Evolutionary conservation across 2,797 vertebrate genomes (phyloP), one percentile per base, ranked within the genome.

Genomic region (Eidolon dupreanum): DNA sequence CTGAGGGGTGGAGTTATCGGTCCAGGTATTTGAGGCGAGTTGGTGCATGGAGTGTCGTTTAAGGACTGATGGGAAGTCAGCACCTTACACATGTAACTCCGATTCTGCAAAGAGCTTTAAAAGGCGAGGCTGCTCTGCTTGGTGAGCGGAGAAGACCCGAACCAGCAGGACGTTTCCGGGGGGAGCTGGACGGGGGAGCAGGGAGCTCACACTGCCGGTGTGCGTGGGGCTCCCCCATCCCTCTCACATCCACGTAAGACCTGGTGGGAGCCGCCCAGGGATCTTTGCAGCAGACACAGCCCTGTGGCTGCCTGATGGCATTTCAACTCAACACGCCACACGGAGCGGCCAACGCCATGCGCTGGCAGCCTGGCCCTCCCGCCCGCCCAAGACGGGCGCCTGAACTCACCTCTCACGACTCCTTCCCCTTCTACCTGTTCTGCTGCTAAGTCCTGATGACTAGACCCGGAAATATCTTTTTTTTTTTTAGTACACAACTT

Each of bases 291-390:
- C 9, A 12, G 53, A 33, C 53, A 71, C 6, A 61, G 53, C 20
- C 24, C 46, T 1, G 8, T 8, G 28, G 41, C 65, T 38, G 55
- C 33, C 49, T 19, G 8, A 3, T 19, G 51, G 38, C 41, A 1
- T 68, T 22, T 89, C 38, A 10, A 15, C 2, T n/a, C 24, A 2
- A 5, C 12, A 41, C 16, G 11, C 33, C 61, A 28, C 2, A 1
- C 12, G 3, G 17, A 24, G 53, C 7, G 16, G 63, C 13, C 0
- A 3, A 36, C 6, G 0, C 2, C 0, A 26, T 17, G 24, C 9
- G 0, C 19, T 20, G 3, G 4, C 10, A 8, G 3, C 57, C 10
- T 0, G 16, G 24, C 15, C 33, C 8, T 1, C 10, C 19, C 66
- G 28, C 78, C 28, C 0, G 0, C 59, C 78, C 13, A 28, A 13